These are phyloP conservation scores for Popillia japonica DNA, from an alignment of 1,140 invertebrate genomes.

Conservation along the genomic window DNA sequence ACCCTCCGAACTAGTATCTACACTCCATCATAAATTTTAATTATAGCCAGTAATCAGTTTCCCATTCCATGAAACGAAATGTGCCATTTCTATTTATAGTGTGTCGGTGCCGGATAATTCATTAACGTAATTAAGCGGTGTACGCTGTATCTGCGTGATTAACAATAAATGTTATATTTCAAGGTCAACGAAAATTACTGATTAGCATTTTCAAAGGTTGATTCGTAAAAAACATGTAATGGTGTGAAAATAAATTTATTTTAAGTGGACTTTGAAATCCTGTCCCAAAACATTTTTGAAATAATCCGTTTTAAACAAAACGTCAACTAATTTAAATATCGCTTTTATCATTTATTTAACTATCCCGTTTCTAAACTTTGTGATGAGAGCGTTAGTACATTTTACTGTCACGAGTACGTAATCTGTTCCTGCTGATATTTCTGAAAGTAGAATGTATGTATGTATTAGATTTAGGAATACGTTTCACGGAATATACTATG, in stretches of 20 bases:
- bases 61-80: not conserved
- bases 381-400: no score
- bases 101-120: not conserved
- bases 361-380: no score
- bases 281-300: not conserved
- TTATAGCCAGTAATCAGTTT: not conserved
- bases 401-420: no score
- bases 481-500: no score
- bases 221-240: not conserved
- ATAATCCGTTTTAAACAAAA: no score
- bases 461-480: no score
- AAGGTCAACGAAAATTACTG: not conserved
- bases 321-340: no score
- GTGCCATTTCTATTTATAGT: not conserved
- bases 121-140: not conserved
- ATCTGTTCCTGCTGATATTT: no score
- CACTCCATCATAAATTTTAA: not conserved
- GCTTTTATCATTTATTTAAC: no score
- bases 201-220: not conserved
- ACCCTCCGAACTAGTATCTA: not conserved
- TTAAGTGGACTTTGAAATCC: not conserved
- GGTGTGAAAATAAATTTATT: not conserved
- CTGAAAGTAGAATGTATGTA: no score
- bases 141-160: not conserved
- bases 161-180: constrained; percentile 16